Evolutionary conservation across 2,797 vertebrate species (phyloP).

Genomic region (Sphenopsis melanotis): DNA sequence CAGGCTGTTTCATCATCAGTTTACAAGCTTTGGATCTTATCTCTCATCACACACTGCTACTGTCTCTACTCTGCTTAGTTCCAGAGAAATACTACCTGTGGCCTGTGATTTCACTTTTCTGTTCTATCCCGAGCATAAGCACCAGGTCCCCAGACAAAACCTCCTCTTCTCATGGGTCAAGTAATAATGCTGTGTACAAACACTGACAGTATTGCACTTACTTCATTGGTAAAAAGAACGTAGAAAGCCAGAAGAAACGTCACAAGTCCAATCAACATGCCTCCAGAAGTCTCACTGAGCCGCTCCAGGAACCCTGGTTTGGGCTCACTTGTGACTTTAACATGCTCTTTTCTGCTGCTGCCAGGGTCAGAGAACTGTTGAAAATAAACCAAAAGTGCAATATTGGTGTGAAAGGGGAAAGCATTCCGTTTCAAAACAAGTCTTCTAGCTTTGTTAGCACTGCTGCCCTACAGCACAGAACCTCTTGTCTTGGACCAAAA

Average conservation of each 20-base stretch:
- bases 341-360: slow-evolving; percentile 80
- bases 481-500: neutral
- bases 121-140: neutral
- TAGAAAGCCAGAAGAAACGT: slow-evolving; percentile 89
- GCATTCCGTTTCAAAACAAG: neutral
- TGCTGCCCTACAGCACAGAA: neutral
- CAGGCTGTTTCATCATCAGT: neutral
- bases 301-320: slow-evolving; percentile 91
- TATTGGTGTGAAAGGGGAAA: neutral
- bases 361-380: slow-evolving; percentile 59
- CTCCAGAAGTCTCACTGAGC: slow-evolving; percentile 87
- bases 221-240: slow-evolving; percentile 95
- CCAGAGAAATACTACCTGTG: neutral
- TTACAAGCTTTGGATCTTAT: neutral
- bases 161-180: neutral
- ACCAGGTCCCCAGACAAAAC: neutral
- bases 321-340: slow-evolving; percentile 69
- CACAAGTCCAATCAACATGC: slow-evolving; percentile 82
- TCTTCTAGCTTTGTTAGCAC: neutral
- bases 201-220: neutral
- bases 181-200: neutral
- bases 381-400: neutral
- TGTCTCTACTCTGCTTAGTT: neutral
- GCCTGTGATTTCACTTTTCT: neutral
- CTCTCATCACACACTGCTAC: neutral